phyloP scores from a whole-genome alignment of 2,797 vertebrate species.

The Sebastes minor region DNA sequence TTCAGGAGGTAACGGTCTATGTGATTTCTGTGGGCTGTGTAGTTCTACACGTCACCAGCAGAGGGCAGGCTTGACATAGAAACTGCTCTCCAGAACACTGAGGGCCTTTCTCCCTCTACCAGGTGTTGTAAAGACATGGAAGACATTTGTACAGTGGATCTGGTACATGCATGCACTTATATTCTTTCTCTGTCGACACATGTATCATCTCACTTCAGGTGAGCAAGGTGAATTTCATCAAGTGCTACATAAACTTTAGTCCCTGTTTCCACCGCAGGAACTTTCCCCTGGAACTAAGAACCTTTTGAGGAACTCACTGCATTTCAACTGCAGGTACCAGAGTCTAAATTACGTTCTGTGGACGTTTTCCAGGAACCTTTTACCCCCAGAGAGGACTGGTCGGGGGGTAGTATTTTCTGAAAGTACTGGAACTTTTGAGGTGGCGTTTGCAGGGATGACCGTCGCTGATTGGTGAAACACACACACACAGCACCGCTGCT shows the following conservation, averaged over 20 bases:
- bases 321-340: no score
- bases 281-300: no score
- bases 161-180: neutral
- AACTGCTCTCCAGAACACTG: neutral
- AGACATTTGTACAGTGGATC: neutral
- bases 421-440: no score
- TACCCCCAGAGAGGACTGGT: no score
- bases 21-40: neutral
- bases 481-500: no score
- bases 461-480: no score
- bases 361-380: fast-evolving
- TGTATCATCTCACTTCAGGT: neutral
- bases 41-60: constrained; percentile 31
- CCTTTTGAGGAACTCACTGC: no score
- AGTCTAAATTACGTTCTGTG: no score
- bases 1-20: neutral
- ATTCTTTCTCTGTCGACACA: neutral
- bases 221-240: neutral
- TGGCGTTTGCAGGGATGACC: no score
- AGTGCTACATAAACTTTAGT: no score
- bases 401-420: fast-evolving
- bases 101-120: neutral
- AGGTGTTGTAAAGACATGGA: neutral
- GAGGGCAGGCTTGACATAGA: constrained; percentile 22
- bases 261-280: no score